Conservation (phyloP, 2,113 vertebrate species). For the Lepisosteus oculatus region DNA sequence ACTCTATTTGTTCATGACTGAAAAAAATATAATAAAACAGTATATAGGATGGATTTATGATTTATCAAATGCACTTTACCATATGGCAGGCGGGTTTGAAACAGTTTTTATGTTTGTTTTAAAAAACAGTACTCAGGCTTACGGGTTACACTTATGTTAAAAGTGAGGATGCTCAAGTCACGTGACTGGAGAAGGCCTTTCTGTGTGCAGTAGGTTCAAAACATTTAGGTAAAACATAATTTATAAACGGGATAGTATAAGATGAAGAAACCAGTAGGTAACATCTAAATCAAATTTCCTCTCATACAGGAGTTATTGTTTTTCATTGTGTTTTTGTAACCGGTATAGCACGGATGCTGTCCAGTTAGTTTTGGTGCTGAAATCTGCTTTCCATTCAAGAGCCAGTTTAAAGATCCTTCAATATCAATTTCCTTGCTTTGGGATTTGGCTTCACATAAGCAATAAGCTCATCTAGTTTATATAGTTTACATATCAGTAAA, state of each 20-base stretch:
- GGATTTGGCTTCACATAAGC: too few species aligned
- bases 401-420: too few species aligned
- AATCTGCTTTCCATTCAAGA: neutral
- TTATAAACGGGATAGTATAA: neutral
- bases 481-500: too few species aligned
- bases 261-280: too few species aligned
- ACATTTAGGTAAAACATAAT: neutral
- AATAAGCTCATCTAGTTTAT: too few species aligned
- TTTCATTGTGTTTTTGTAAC: too few species aligned
- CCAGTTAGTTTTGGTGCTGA: slow-evolving; percentile 42
- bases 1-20: slow-evolving; percentile 74
- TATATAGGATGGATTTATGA: slow-evolving; percentile 68
- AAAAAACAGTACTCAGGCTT: slow-evolving; percentile 57
- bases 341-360: slow-evolving; percentile 26
- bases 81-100: slow-evolving; percentile 67
- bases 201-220: neutral
- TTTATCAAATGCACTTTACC: slow-evolving; percentile 78
- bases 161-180: slow-evolving; percentile 59
- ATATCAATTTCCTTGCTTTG: too few species aligned
- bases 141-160: slow-evolving; percentile 44
- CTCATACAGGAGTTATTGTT: too few species aligned
- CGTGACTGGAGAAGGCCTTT: slow-evolving; percentile 42
- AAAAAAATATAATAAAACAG: slow-evolving; percentile 77
- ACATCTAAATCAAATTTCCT: too few species aligned
- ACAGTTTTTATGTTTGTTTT: slow-evolving; percentile 77